Percentiles rank a stretch among this genome's conserved stretches.
Evolutionary conservation across 2,113 vertebrate genomes (phyloP).

Genomic region (Siniperca knerii): DNA sequence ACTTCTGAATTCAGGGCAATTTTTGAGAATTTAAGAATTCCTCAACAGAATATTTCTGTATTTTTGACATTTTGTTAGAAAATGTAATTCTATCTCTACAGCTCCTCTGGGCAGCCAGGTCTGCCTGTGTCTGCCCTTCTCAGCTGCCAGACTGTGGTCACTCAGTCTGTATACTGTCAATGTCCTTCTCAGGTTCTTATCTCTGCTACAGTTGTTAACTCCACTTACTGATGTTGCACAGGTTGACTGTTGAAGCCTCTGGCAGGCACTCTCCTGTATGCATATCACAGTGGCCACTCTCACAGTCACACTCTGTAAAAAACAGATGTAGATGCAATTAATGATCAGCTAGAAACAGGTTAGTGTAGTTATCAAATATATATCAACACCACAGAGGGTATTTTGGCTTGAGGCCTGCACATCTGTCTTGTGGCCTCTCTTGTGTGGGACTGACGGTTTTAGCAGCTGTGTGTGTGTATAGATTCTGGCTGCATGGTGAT

Average conservation of each 20-base stretch:
- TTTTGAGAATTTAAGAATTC: no score
- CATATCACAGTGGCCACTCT: slow-evolving; percentile 91
- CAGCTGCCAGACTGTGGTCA: no score
- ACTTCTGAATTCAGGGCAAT: no score
- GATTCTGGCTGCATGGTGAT: slow-evolving; percentile 46
- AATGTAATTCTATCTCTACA: no score
- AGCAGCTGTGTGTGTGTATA: slow-evolving; percentile 47
- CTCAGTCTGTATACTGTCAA: no score
- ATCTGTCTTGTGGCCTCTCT: slow-evolving; percentile 60
- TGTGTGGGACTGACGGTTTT: slow-evolving; percentile 41
- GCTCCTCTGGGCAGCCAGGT: no score
- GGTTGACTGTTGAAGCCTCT: slow-evolving; percentile 80
- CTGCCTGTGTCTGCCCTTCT: no score
- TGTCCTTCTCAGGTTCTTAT: neutral
- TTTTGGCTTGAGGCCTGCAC: slow-evolving; percentile 50
- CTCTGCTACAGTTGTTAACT: neutral
- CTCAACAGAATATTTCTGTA: no score
- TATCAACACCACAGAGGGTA: slow-evolving; percentile 29
- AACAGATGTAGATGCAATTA: slow-evolving; percentile 38
- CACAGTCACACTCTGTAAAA: slow-evolving; percentile 90
- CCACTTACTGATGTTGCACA: slow-evolving; percentile 85
- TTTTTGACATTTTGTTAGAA: no score
- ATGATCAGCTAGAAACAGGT: slow-evolving; percentile 36
- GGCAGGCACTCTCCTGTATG: slow-evolving; percentile 92
- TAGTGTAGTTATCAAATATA: slow-evolving; percentile 16